These are phyloP conservation scores for Suncus etruscus DNA, from an alignment of 2,113 vertebrate species.

Conservation along the genomic window DNA sequence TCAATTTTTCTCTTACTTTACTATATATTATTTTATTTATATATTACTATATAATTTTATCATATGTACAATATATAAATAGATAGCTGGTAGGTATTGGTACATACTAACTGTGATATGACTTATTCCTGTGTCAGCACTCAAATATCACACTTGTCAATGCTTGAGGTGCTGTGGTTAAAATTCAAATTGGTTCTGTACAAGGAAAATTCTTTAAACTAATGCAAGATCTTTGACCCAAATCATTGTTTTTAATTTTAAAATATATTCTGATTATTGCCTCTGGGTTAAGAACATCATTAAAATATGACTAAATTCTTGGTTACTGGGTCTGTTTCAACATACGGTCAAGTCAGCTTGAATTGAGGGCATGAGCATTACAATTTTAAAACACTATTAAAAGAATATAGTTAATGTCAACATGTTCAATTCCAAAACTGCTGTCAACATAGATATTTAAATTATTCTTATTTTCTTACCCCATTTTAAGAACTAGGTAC, in stretches of 20 bases:
- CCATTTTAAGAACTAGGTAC: neutral
- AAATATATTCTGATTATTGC: neutral
- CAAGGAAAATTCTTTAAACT: no score
- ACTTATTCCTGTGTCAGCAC: no score
- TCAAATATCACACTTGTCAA: no score
- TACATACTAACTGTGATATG: no score
- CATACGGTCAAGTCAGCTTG: neutral
- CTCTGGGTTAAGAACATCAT: neutral
- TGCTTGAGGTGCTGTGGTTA: no score
- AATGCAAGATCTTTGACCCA: no score
- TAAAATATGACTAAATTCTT: neutral
- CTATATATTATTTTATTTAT: no score
- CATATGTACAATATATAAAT: no score
- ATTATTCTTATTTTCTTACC: slow-evolving; percentile 25
- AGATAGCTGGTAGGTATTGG: no score
- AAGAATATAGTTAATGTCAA: slow-evolving; percentile 51
- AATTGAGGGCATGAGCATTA: neutral
- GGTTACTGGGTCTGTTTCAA: slow-evolving; percentile 4
- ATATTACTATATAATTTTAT: no score
- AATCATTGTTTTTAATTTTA: neutral
- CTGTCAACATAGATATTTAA: slow-evolving; percentile 52
- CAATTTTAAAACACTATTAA: slow-evolving; percentile 55
- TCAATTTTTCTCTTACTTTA: no score
- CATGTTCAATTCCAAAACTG: neutral
- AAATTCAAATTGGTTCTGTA: no score